Base-by-base conservation (phyloP, 2,888 invertebrate genomes). In the Alviniconcha strummeri region DNA sequence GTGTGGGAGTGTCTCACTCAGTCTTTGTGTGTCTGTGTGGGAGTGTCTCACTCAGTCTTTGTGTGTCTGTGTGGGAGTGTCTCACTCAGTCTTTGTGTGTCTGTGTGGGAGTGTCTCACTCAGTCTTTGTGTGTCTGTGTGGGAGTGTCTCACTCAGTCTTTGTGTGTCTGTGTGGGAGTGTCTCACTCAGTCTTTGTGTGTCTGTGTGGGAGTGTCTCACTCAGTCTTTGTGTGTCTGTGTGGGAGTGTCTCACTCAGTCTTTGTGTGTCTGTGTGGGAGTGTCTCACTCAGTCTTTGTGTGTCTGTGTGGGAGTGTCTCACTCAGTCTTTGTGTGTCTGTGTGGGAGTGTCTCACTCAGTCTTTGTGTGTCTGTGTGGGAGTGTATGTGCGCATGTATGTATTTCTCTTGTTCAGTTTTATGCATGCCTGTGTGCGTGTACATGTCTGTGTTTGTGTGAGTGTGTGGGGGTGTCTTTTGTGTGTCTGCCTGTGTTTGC, bases 61-160 rank as follows among this genome's bases (percentile, higher is more conserved):
- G 80, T 71, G 19, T 71, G 71, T 71, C 19, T 71, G 19, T 71
- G 71, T 71, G 71, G 36, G 36, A n/a, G 74, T 69, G 69, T 69
- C 36, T 0, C 36, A 36, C 36, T 36, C 36, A 36, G 36, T 80
- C 17, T 13, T 19, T 67, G 80, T 71, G 19, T 71, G 71, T 71
- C 19, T 71, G 19, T 71, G 71, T 71, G 71, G 36, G 36, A n/a
- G 74, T 69, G 69, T 69, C 36, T 0, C 36, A 36, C 36, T 36
- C 36, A 36, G 36, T 80, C 17, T 13, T 19, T 67, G 80, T 71
- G 19, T 71, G 71, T 71, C 19, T 71, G 19, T 71, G 71, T 71
- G 71, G 36, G 36, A n/a, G 74, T 69, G 69, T 69, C 36, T 0
- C 36, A 36, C 36, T 36, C 36, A 36, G 36, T 80, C 17, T 13